Conservation (phyloP, 2,797 vertebrate genomes). For the Pelodytes ibericus region DNA sequence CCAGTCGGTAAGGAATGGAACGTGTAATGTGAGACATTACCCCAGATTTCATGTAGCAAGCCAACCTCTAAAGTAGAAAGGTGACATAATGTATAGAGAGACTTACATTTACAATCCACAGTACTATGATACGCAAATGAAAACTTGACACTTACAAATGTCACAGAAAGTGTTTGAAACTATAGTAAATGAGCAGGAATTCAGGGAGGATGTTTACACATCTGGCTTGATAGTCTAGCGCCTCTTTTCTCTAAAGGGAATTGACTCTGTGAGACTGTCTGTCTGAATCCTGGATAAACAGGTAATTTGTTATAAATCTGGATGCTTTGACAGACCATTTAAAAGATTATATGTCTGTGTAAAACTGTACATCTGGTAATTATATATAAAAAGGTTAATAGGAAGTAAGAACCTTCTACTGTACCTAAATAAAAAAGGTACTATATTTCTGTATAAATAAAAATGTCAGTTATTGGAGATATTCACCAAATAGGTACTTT, state of each 20-base stretch:
- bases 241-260: constrained; percentile 36
- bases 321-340: constrained; percentile 42
- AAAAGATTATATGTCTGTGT: constrained; percentile 40
- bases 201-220: constrained; percentile 34
- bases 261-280: constrained; percentile 36
- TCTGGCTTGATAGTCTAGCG: constrained; percentile 15
- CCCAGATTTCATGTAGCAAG: too few relatives aligned
- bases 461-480: not conserved
- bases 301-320: constrained; percentile 48
- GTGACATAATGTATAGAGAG: too few relatives aligned
- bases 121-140: too few relatives aligned
- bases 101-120: too few relatives aligned
- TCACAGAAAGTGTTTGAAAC: constrained; percentile 5
- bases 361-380: constrained; percentile 45
- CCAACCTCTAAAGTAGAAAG: too few relatives aligned
- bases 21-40: too few relatives aligned
- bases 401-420: not conserved
- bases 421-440: too few relatives aligned
- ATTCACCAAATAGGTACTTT: too few relatives aligned
- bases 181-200: constrained; percentile 14
- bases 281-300: constrained; percentile 46
- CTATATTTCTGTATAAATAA: not conserved
- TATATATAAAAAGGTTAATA: constrained; percentile 33
- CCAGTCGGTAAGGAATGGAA: too few relatives aligned
- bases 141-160: too few relatives aligned